Base-by-base conservation (phyloP, 2,113 vertebrate species). In the Numenius arquata region DNA sequence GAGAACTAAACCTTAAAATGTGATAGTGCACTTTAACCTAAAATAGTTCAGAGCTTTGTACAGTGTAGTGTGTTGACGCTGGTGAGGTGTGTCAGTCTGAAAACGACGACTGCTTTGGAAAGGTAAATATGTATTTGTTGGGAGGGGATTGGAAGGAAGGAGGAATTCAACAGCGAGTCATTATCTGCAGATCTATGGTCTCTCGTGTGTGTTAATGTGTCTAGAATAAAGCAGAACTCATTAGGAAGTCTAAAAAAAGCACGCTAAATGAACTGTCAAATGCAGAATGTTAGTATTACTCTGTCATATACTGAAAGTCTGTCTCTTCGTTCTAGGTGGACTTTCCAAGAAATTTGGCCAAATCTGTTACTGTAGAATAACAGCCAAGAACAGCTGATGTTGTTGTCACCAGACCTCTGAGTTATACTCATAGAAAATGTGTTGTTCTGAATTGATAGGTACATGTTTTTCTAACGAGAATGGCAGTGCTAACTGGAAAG, bases 281-380 rank as follows among this genome's bases (percentile, higher is more conserved):
- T 66, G 62, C 45, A 85, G 81, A 80, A 85, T 55, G 85, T 77
- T 78, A 78, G n/a, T 27, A 59, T 77, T 90, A 11, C 25, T 76
- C 70, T 93, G 70, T 77, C 59, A 41, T 8, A 19, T 43, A 58
- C 92, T 98, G 70, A 98, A 67, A 61, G 55, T 17, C 41, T 94
- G 19, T 94, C 70, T 96, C 74, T 89, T 95, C 55, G 5, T 97
- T 98, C 80, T 89, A 99, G 99, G 99, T 99, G 93, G 99, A 99
- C 98, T 99, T 98, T 90, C 99, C 99, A 96, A 98, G 99, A 97
- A 99, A 99, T 95, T 97, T 99, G 97, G 99, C 99, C 97, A 99
- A 99, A 96, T 99, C 99, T 95, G 99, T 99, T 86, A 99, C 99
- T 2, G 99, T 99, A 96, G 99, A 99, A 95, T 99, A 98, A 90